phyloP scores from a whole-genome alignment of 2,797 vertebrate genomes.

The Novumbra hubbsi region DNA sequence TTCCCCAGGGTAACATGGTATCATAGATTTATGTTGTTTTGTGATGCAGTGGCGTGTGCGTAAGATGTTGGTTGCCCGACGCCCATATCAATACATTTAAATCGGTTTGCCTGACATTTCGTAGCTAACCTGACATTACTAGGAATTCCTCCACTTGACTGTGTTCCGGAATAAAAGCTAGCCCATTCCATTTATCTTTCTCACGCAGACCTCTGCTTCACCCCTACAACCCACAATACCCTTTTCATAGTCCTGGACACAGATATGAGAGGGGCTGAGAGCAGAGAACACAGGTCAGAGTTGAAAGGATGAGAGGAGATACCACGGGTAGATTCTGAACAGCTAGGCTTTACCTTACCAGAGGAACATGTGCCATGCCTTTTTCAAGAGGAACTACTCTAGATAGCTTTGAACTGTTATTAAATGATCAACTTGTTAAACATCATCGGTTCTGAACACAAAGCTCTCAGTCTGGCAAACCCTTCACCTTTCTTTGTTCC shows the following conservation, averaged over 20 bases:
- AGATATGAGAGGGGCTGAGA: slow-evolving; percentile 1
- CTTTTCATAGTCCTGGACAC: slow-evolving; percentile 59
- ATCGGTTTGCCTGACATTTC: too few relatives aligned
- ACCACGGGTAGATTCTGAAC: slow-evolving; percentile 8
- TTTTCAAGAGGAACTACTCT: not conserved
- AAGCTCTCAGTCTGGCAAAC: slow-evolving; percentile 55
- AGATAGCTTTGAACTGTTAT: slow-evolving; percentile 32
- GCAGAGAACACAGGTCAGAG: slow-evolving; percentile 17
- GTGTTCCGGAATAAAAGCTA: slow-evolving; percentile 74
- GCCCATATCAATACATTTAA: too few relatives aligned
- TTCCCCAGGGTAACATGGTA: slow-evolving; percentile 70
- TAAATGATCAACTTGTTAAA: slow-evolving; percentile 26
- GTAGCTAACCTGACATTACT: too few relatives aligned
- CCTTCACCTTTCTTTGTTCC: slow-evolving; percentile 44
- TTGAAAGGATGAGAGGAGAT: not conserved
- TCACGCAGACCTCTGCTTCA: slow-evolving; percentile 71
- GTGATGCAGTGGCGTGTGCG: too few relatives aligned
- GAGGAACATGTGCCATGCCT: not conserved
- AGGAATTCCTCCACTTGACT: too few relatives aligned
- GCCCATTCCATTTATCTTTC: slow-evolving; percentile 73
- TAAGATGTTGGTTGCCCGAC: too few relatives aligned
- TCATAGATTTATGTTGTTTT: too few relatives aligned
- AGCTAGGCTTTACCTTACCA: slow-evolving; percentile 22
- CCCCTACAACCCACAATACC: slow-evolving; percentile 70
- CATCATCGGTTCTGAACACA: slow-evolving; percentile 34